Evolutionary conservation across 2,888 invertebrate genomes (phyloP), one percentile per base, ranked within the genome.

Genomic region (Microchrysa polita): DNA sequence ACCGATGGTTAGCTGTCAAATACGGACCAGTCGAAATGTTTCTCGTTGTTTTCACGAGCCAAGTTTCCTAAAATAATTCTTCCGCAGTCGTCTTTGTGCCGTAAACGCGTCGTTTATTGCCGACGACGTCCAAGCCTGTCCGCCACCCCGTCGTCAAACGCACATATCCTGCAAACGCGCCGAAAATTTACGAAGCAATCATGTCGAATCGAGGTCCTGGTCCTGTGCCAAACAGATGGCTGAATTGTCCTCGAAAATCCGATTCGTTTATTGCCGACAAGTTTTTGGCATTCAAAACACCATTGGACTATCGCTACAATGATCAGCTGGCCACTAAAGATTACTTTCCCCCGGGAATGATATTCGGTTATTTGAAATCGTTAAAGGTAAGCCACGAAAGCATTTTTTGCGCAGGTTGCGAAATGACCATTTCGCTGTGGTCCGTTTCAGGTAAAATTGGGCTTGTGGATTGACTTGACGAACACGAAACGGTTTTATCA

Each of bases 401-500:
- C 55, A 67, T 5, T 52, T 57, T 57, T 57, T 48, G 5, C 10
- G 57, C 2, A 12, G 20, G 5, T 57, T 5, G 20, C 18, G 57
- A n/a, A n/a, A 2, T 57, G n/a, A 18, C 18, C 22, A 5, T 34
- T 34, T 34, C 7, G 27, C 27, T 34, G 4, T 34, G 27, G 4
- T 34, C 27, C 7, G 27, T 34, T 34, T 34, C 27, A 95, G 94
- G 86, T 92, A 18, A 95, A 93, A 81, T 85, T 99, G 74, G 98
- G 98, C 0, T 84, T 99, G 23, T 96, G 98, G 95, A 92, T 99
- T 76, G 98, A 99, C 85, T 87, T 99, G 77, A 98, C 99, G 0
- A 97, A 98, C 81, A 98, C 99, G 0, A 90, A 88, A 76, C 88
- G 98, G 74, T 99, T 97, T 85, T 99, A 99, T 83, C 89, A 95